These are phyloP conservation scores for Xestoiulus laeticollis DNA, from an alignment of 2,888 invertebrate genomes.

Conservation along the genomic window DNA sequence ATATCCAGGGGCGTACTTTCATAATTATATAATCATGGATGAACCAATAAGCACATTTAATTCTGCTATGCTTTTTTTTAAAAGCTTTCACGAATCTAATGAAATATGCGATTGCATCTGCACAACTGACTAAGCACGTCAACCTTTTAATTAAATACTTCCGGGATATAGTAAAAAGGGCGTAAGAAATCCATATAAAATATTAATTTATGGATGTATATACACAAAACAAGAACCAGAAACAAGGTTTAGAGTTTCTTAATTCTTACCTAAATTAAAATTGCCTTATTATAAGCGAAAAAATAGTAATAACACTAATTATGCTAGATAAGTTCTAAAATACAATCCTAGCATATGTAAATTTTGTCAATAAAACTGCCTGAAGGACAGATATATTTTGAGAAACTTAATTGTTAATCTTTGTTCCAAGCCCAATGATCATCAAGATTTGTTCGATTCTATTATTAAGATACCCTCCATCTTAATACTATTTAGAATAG, in stretches of 20 bases:
- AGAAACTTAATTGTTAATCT: no score
- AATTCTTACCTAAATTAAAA: neutral
- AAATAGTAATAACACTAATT: neutral
- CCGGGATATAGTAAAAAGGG: neutral
- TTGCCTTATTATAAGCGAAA: neutral
- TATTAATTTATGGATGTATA: neutral
- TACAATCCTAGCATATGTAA: no score
- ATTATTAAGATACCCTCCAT: no score
- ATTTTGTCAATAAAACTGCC: no score
- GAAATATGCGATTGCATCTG: neutral
- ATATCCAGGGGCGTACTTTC: slow-evolving; percentile 24
- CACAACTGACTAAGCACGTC: neutral
- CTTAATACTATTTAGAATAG: no score
- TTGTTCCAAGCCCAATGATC: no score
- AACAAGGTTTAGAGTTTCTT: neutral
- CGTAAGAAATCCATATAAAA: neutral
- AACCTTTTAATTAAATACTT: slow-evolving; percentile 3
- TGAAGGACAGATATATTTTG: no score
- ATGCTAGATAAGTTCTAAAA: neutral
- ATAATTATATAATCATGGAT: neutral
- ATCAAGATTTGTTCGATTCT: no score
- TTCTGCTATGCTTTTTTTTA: neutral
- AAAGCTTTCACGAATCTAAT: slow-evolving; percentile 13
- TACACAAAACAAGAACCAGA: neutral
- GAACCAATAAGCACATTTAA: slow-evolving; percentile 35